Evolutionary conservation across 2,113 vertebrate species (phyloP).

Genomic region (Sceloporus undulatus): DNA sequence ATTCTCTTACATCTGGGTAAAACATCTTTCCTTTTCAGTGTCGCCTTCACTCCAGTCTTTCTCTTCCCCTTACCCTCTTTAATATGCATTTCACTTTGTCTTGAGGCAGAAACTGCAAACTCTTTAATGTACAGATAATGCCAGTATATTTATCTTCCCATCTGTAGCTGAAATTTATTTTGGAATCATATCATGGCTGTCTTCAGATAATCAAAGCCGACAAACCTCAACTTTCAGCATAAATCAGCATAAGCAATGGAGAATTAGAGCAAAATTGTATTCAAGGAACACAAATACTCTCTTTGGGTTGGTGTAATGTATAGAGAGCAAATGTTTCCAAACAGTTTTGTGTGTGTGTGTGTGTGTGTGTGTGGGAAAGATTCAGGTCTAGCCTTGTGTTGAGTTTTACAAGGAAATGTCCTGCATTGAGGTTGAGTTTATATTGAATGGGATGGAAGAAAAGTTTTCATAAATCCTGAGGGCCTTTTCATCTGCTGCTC

Average conservation of each 20-base stretch:
- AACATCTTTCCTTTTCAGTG: neutral
- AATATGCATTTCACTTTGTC: slow-evolving; percentile 21
- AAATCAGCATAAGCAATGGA: neutral
- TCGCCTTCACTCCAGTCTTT: neutral
- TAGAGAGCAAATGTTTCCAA: neutral
- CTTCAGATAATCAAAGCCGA: slow-evolving; percentile 27
- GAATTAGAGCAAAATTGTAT: slow-evolving; percentile 4
- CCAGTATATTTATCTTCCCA: slow-evolving; percentile 11
- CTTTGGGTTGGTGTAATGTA: neutral
- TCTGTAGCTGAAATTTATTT: slow-evolving; percentile 14
- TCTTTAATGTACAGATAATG: slow-evolving; percentile 11
- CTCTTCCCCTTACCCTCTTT: neutral
- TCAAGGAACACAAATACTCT: slow-evolving; percentile 1
- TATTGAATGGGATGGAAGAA: neutral
- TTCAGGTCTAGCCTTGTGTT: neutral
- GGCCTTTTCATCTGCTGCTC: too few species aligned
- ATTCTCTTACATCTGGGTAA: slow-evolving; percentile 9
- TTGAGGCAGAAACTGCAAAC: slow-evolving; percentile 24
- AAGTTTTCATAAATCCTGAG: neutral
- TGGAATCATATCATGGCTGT: neutral
- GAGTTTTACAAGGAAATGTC: neutral
- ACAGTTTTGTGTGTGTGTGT: neutral
- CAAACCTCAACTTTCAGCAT: slow-evolving; percentile 1
- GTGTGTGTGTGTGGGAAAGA: neutral
- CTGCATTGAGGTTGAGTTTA: too few species aligned